Conservation (phyloP, 1,140 invertebrate species). For the Cotesia typhae region DNA sequence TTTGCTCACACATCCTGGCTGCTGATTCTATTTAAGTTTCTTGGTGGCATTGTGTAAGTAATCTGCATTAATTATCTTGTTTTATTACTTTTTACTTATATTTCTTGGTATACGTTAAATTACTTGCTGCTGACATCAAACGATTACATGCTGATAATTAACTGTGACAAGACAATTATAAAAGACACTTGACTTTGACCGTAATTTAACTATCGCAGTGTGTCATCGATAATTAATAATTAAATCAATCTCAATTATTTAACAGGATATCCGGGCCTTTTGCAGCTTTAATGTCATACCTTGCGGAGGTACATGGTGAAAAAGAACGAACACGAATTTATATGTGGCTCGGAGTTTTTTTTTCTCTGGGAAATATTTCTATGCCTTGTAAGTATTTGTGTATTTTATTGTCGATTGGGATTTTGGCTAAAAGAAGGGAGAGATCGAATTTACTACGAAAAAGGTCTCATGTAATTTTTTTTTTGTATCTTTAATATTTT, state of each 20-base stretch:
- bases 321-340: slow-evolving; percentile 72
- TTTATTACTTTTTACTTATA: not conserved
- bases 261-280: slow-evolving; percentile 77
- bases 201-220: too few relatives aligned
- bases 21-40: slow-evolving; percentile 67
- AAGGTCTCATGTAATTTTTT: too few relatives aligned
- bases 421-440: too few relatives aligned
- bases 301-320: slow-evolving; percentile 76
- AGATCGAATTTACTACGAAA: too few relatives aligned
- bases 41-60: slow-evolving; percentile 70
- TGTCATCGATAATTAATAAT: not conserved
- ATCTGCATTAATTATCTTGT: slow-evolving; percentile 31
- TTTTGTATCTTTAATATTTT: not conserved
- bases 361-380: slow-evolving; percentile 56
- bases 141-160: not conserved
- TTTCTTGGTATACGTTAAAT: not conserved
- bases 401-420: too few relatives aligned
- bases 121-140: not conserved
- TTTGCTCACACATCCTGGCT: slow-evolving; percentile 67
- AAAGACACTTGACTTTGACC: too few relatives aligned
- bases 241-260: not conserved
- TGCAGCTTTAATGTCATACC: slow-evolving; percentile 76
- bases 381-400: slow-evolving; percentile 49
- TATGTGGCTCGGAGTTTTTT: slow-evolving; percentile 72
- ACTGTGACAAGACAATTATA: too few relatives aligned